A percentile compares a stretch with the other conserved stretches of the same genome.
Evolutionary conservation across 1,140 invertebrate species (phyloP).

Genomic region (Ceratina calcarata): DNA sequence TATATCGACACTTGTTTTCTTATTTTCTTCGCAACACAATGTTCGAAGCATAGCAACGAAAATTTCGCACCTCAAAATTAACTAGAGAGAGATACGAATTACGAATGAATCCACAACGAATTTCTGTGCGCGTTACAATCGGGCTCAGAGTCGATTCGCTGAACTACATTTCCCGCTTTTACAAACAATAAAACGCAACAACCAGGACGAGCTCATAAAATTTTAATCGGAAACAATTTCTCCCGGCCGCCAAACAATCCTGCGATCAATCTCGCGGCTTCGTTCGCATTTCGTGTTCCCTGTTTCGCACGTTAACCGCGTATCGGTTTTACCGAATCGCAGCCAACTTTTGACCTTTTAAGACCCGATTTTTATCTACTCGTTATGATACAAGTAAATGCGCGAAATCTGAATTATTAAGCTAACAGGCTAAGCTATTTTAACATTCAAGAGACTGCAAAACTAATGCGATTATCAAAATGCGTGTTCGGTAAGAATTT

Average conservation of each 20-base stretch:
- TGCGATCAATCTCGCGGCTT: constrained; percentile 10
- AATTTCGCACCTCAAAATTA: background rate
- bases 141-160: constrained; percentile 31
- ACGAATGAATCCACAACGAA: too few species aligned
- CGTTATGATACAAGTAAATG: too few species aligned
- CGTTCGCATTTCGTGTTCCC: background rate
- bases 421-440: too few species aligned
- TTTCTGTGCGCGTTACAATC: background rate
- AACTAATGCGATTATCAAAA: too few species aligned
- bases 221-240: constrained; percentile 41
- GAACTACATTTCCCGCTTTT: constrained; percentile 42
- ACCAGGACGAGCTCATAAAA: constrained; percentile 23
- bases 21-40: background rate
- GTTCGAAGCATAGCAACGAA: background rate
- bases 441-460: too few species aligned
- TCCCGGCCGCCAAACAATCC: constrained; percentile 22
- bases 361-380: too few species aligned
- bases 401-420: too few species aligned
- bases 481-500: background rate
- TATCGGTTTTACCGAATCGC: background rate
- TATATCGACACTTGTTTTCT: background rate
- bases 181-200: constrained; percentile 38
- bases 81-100: too few species aligned
- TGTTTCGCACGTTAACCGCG: background rate
- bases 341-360: too few species aligned